Percentiles rank a stretch among this genome's conserved stretches.
Evolutionary conservation across 2,797 vertebrate genomes (phyloP).

Genomic region (Onychomys torridus): DNA sequence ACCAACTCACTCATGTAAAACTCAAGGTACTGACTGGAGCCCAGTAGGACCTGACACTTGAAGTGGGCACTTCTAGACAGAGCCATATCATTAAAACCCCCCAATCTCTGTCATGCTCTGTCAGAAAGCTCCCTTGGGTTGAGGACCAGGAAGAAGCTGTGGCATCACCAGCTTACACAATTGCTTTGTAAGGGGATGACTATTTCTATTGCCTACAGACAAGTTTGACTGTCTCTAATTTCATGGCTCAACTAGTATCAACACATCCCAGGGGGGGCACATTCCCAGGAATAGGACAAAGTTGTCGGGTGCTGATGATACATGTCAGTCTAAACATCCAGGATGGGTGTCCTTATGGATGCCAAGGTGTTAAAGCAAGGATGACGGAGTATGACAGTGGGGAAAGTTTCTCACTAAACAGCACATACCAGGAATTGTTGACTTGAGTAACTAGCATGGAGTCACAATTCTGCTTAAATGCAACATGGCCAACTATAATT

Average conservation of each 20-base stretch:
- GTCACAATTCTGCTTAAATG: background rate
- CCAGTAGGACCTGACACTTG: background rate
- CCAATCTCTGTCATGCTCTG: background rate
- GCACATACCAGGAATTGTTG: background rate
- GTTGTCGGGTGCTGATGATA: background rate
- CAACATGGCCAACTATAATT: background rate
- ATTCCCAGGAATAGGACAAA: background rate
- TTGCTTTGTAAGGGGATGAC: background rate
- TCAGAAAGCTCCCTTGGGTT: background rate
- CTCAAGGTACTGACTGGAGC: background rate
- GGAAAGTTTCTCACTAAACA: background rate
- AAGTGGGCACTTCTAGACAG: background rate
- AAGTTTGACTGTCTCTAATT: background rate
- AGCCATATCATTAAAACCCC: background rate
- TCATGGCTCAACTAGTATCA: background rate
- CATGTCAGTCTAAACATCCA: background rate
- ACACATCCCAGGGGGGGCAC: background rate
- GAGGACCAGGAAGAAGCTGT: background rate
- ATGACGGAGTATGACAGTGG: background rate
- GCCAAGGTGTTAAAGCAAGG: background rate
- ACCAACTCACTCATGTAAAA: background rate
- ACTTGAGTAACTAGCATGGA: background rate
- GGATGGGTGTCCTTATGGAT: background rate
- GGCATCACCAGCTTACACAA: background rate
- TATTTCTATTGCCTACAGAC: background rate